Percentiles rank a stretch among this genome's conserved stretches.
Conservation (phyloP, 2,113 vertebrate species). For the Nothoprocta perdicaria region DNA sequence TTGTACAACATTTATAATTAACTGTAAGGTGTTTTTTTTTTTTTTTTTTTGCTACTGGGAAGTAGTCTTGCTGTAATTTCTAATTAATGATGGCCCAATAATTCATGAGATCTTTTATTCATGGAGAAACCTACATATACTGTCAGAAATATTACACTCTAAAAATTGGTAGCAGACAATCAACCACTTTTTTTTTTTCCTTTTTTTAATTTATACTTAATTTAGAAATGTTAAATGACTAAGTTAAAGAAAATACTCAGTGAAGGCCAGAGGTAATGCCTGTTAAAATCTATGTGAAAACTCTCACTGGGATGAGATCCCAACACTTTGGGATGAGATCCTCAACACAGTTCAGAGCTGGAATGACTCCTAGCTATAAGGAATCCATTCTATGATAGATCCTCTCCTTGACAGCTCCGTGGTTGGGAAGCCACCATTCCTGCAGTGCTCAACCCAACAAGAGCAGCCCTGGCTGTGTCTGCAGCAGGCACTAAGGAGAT, state of each 20-base stretch:
- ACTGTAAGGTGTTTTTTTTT: neutral
- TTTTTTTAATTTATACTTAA: neutral
- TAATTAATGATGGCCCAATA: constrained; percentile 64
- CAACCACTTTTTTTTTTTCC: neutral
- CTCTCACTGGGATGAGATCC: neutral
- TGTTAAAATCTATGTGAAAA: constrained; percentile 9
- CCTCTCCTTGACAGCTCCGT: neutral
- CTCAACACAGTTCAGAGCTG: neutral
- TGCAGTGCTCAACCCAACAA: too few species aligned
- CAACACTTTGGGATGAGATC: neutral
- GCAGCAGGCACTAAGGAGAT: neutral
- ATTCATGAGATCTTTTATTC: constrained; percentile 48
- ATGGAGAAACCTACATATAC: constrained; percentile 44
- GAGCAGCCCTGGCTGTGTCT: neutral
- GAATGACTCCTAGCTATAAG: neutral
- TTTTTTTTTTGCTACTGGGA: constrained; percentile 13
- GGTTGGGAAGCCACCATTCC: neutral
- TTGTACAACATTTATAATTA: constrained; percentile 55
- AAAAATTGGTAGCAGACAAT: constrained; percentile 30
- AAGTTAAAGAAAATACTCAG: constrained; percentile 16
- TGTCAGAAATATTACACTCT: constrained; percentile 42
- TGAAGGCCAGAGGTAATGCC: neutral
- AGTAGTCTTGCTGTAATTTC: constrained; percentile 44
- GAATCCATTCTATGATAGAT: rapidly evolving
- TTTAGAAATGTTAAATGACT: constrained; percentile 15